phyloP scores from a whole-genome alignment of 1,140 invertebrate genomes.

The Cyrtorhinus lividipennis region DNA sequence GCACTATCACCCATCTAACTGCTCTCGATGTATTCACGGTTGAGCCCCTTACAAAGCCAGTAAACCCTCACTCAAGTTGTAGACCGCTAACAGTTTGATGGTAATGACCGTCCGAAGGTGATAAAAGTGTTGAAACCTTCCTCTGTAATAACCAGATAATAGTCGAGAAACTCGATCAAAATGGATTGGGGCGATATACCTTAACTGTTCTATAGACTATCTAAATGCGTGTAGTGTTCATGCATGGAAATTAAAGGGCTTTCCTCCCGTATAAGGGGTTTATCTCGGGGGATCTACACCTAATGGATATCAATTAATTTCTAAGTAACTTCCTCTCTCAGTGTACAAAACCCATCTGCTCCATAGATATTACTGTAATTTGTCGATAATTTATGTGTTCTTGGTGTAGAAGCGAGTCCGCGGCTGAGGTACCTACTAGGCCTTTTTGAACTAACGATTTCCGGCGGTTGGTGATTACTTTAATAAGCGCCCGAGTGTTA shows the following conservation, averaged over 20 bases:
- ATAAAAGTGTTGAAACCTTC: not conserved
- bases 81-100: no score
- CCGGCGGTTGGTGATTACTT: not conserved
- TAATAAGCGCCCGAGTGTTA: not conserved
- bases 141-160: not conserved
- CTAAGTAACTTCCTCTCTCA: conserved; percentile 3
- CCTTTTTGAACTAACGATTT: not conserved
- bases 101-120: not conserved
- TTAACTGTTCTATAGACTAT: not conserved
- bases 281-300: not conserved
- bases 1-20: no score
- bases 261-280: not conserved
- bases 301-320: conserved; percentile 7
- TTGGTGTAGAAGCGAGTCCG: no score
- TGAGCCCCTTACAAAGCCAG: no score
- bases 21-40: no score
- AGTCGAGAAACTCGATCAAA: not conserved
- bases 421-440: not conserved
- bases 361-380: not conserved
- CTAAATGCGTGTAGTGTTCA: not conserved
- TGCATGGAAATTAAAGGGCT: not conserved
- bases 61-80: no score
- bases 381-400: not conserved
- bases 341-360: not conserved
- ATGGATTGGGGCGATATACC: not conserved